Evolutionary conservation across 2,797 vertebrate genomes (phyloP).

Genomic region (Menidia menidia): DNA sequence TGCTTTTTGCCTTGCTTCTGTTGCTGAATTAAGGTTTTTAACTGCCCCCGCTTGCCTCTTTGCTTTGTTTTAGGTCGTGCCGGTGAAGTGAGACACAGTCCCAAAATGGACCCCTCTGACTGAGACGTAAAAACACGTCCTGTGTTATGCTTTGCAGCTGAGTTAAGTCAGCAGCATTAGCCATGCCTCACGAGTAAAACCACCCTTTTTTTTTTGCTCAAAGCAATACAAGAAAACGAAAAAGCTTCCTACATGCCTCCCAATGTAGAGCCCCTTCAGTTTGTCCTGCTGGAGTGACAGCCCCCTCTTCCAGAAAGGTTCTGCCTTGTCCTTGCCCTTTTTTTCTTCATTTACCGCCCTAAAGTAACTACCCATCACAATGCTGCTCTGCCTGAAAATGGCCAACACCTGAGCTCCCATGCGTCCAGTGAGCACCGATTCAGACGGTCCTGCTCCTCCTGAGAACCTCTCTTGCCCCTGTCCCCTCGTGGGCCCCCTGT

Average conservation of each 20-base stretch:
- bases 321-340: slow-evolving; percentile 73
- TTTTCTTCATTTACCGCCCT: slow-evolving; percentile 51
- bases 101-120: slow-evolving; percentile 89
- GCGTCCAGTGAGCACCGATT: slow-evolving; percentile 92
- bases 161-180: slow-evolving; percentile 83
- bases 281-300: slow-evolving; percentile 89
- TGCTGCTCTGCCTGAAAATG: slow-evolving; percentile 89
- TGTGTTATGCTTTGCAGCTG: slow-evolving; percentile 87
- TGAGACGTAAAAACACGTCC: slow-evolving; percentile 82
- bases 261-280: slow-evolving; percentile 88
- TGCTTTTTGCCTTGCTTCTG: background rate
- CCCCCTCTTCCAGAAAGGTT: slow-evolving; percentile 76
- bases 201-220: slow-evolving; percentile 82
- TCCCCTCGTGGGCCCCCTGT: slow-evolving; percentile 84
- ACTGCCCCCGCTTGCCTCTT: slow-evolving; percentile 9
- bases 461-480: slow-evolving; percentile 90
- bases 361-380: slow-evolving; percentile 77
- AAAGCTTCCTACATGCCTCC: slow-evolving; percentile 84
- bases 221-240: slow-evolving; percentile 82
- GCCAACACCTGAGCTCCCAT: slow-evolving; percentile 94
- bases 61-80: slow-evolving; percentile 87
- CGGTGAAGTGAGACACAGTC: slow-evolving; percentile 86
- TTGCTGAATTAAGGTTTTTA: too few relatives aligned
- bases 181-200: slow-evolving; percentile 91
- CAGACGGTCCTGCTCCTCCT: slow-evolving; percentile 93